A percentile compares a stretch with the other conserved stretches of the same genome.
Conservation (phyloP, 2,888 invertebrate genomes). For the Phlogophora meticulosa region DNA sequence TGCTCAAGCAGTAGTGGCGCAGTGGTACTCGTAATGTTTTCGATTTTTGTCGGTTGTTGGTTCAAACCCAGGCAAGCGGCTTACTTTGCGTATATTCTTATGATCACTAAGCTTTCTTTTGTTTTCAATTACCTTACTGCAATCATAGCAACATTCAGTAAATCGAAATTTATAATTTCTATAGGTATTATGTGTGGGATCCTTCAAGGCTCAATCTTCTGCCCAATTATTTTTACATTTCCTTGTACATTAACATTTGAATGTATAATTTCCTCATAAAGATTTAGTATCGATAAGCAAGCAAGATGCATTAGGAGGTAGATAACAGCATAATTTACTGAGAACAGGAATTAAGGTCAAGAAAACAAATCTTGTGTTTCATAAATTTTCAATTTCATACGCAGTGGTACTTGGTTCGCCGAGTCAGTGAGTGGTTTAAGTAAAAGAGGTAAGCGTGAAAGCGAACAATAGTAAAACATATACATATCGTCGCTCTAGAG, state of each 20-base stretch:
- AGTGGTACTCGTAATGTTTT: too few relatives aligned
- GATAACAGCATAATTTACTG: slow-evolving; percentile 44
- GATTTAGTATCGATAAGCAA: slow-evolving; percentile 13
- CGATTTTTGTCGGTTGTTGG: too few relatives aligned
- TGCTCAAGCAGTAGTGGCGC: too few relatives aligned
- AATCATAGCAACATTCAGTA: not conserved
- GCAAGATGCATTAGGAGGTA: slow-evolving; percentile 17
- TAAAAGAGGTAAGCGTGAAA: slow-evolving; percentile 1
- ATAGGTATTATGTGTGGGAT: not conserved
- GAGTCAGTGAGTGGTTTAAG: slow-evolving; percentile 45
- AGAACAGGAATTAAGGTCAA: slow-evolving; percentile 45
- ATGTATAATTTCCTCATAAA: slow-evolving; percentile 5
- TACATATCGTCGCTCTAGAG: too few relatives aligned
- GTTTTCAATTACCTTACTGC: too few relatives aligned
- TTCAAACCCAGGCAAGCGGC: too few relatives aligned
- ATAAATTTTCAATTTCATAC: slow-evolving; percentile 77
- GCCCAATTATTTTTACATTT: slow-evolving; percentile 18
- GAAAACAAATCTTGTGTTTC: slow-evolving; percentile 72
- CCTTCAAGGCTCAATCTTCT: not conserved
- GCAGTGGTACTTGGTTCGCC: slow-evolving; percentile 62
- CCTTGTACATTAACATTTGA: slow-evolving; percentile 11
- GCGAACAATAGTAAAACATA: too few relatives aligned
- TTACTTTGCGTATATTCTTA: too few relatives aligned
- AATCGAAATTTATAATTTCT: not conserved
- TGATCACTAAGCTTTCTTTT: too few relatives aligned